Evolutionary conservation across 1,140 invertebrate genomes (phyloP).

Genomic region (Ostrea edulis): DNA sequence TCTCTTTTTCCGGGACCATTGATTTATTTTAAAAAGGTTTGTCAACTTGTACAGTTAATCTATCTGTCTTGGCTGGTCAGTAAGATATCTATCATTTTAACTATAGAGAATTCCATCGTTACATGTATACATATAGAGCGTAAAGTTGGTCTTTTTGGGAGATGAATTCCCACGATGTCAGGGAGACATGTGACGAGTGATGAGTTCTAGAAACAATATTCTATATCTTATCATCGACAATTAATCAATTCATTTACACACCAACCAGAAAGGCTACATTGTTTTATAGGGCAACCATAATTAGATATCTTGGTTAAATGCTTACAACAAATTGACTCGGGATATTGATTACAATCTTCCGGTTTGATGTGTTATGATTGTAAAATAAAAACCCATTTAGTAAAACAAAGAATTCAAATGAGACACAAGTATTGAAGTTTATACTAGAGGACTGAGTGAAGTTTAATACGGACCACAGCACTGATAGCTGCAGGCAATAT

Average conservation of each 20-base stretch:
- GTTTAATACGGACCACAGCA: neutral
- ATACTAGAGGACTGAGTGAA: neutral
- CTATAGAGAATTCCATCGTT: neutral
- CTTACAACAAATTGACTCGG: neutral
- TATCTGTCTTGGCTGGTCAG: too few species aligned
- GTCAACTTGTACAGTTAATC: too few species aligned
- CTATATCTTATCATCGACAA: constrained; percentile 12
- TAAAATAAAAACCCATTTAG: constrained; percentile 11
- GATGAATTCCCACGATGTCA: constrained; percentile 24
- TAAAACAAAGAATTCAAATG: constrained; percentile 15
- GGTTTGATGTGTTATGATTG: constrained; percentile 34
- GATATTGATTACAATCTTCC: constrained; percentile 6
- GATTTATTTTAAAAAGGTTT: too few species aligned
- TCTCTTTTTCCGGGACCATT: too few species aligned
- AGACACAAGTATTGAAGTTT: neutral
- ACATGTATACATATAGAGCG: too few species aligned
- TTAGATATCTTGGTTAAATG: constrained; percentile 22
- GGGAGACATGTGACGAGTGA: neutral
- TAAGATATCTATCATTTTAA: too few species aligned
- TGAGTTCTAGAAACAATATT: constrained; percentile 6
- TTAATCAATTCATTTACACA: constrained; percentile 39
- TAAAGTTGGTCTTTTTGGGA: neutral
- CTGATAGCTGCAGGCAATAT: neutral
- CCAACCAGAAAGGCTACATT: constrained; percentile 6
- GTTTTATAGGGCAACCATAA: constrained; percentile 2